Percentiles rank a stretch among this genome's conserved stretches.
Conservation (phyloP, 53 echinoderm and acorn worm genomes). For the Patiria pectinifera region DNA sequence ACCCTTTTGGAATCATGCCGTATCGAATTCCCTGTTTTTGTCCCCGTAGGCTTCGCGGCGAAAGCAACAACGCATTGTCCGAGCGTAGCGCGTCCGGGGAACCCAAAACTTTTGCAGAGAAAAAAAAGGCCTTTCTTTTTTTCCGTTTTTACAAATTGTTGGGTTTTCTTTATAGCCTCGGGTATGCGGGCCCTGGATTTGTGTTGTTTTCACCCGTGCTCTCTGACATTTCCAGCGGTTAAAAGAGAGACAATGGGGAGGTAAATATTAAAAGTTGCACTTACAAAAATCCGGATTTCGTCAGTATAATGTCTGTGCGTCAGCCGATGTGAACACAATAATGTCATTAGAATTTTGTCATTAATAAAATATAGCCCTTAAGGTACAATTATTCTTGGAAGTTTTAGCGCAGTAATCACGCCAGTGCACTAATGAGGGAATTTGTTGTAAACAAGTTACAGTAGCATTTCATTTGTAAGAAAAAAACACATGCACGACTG, state of each 20-base stretch:
- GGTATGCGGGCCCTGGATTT: not conserved
- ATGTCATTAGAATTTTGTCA: not conserved
- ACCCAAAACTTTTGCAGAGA: not conserved
- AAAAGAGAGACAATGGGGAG: not conserved
- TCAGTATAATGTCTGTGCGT: too few relatives aligned
- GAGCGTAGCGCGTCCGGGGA: not conserved
- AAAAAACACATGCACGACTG: not conserved
- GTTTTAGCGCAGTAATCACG: not conserved
- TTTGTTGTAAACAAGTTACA: not conserved
- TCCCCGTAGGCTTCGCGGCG: not conserved
- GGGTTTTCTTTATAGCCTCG: not conserved
- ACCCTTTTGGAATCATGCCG: not conserved
- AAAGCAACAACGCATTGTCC: not conserved
- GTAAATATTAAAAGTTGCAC: not conserved
- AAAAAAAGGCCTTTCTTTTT: not conserved
- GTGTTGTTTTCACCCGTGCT: conserved; percentile 12
- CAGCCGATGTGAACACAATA: not conserved
- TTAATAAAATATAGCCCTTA: not conserved
- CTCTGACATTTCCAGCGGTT: not conserved
- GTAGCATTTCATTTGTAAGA: too few relatives aligned
- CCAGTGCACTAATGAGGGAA: not conserved
- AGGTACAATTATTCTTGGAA: not conserved
- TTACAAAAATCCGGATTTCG: not conserved
- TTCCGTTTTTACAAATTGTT: not conserved
- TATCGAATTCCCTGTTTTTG: not conserved